These are phyloP conservation scores for Schlechtendalia chinensis DNA, from an alignment of 1,140 invertebrate genomes.

Conservation along the genomic window DNA sequence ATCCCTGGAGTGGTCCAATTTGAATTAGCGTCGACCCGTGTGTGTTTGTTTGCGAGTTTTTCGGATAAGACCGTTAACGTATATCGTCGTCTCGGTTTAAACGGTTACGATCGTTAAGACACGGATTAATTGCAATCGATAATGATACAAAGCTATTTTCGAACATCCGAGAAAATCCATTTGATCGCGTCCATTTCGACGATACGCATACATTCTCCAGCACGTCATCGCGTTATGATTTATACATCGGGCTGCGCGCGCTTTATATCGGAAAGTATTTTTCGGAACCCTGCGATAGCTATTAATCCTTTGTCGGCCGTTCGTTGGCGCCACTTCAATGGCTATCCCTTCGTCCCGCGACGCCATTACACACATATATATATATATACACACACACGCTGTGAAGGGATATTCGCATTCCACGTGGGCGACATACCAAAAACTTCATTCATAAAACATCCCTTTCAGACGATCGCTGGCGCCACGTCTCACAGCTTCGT, in stretches of 20 bases:
- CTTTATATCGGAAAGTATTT: constrained; percentile 41
- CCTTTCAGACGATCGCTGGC: constrained; percentile 43
- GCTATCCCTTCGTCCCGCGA: constrained; percentile 2
- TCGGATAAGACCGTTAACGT: too few relatives aligned
- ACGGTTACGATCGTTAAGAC: too few relatives aligned
- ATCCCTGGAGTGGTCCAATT: too few relatives aligned
- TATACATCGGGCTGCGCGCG: constrained; percentile 2
- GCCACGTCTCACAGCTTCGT: constrained; percentile 41
- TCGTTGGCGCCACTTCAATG: constrained; percentile 42
- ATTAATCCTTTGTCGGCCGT: constrained; percentile 47
- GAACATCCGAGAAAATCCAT: not conserved
- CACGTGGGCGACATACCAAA: constrained; percentile 49
- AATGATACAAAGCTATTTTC: not conserved
- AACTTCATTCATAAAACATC: constrained; percentile 50
- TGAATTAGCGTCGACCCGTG: too few relatives aligned
- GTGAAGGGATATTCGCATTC: constrained; percentile 45
- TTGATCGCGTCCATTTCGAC: not conserved
- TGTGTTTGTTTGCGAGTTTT: too few relatives aligned
- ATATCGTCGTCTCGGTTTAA: too few relatives aligned
- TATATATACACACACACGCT: constrained; percentile 30
- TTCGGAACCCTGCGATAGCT: constrained; percentile 34
- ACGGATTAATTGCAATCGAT: too few relatives aligned
- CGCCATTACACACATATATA: not conserved
- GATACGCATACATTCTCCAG: constrained; percentile 27
- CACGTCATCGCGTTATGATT: constrained; percentile 35